A percentile compares a stretch with the other conserved stretches of the same genome.
phyloP scores from a whole-genome alignment of 2,888 invertebrate species.

The Xestoiulus laeticollis region DNA sequence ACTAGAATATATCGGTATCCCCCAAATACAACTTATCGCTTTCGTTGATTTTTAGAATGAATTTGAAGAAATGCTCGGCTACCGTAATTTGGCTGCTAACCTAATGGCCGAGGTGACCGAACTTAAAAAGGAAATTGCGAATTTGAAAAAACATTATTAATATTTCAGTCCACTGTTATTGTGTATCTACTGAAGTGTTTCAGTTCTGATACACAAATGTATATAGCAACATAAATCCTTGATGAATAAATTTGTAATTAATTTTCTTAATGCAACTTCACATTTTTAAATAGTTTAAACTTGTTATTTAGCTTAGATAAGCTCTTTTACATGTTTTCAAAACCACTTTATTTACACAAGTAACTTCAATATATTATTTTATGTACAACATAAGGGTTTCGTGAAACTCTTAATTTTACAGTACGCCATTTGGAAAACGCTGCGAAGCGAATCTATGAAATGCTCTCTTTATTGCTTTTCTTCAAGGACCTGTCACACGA shows the following conservation, averaged over 20 bases:
- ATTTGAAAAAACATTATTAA: background rate
- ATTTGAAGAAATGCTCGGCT: constrained; percentile 26
- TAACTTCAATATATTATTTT: too few relatives aligned
- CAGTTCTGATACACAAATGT: background rate
- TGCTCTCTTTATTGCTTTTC: background rate
- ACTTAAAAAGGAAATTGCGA: background rate
- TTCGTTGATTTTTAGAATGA: background rate
- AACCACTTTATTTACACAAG: too few relatives aligned
- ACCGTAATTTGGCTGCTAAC: background rate
- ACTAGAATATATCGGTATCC: background rate
- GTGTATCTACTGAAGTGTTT: background rate
- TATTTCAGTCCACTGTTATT: background rate
- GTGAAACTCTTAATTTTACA: too few relatives aligned
- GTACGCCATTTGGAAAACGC: too few relatives aligned
- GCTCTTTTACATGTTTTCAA: too few relatives aligned
- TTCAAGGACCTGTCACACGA: background rate
- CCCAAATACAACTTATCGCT: background rate
- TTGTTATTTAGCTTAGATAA: too few relatives aligned
- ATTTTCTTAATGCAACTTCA: background rate
- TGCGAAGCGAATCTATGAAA: too few relatives aligned
- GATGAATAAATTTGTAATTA: background rate
- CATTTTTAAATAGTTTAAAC: too few relatives aligned
- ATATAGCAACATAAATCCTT: background rate
- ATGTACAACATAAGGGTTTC: too few relatives aligned
- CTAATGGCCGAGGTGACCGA: background rate